Evolutionary conservation across 2,797 vertebrate genomes (phyloP), one percentile per base, ranked within the genome.

Genomic region (Crypturellus tataupa): DNA sequence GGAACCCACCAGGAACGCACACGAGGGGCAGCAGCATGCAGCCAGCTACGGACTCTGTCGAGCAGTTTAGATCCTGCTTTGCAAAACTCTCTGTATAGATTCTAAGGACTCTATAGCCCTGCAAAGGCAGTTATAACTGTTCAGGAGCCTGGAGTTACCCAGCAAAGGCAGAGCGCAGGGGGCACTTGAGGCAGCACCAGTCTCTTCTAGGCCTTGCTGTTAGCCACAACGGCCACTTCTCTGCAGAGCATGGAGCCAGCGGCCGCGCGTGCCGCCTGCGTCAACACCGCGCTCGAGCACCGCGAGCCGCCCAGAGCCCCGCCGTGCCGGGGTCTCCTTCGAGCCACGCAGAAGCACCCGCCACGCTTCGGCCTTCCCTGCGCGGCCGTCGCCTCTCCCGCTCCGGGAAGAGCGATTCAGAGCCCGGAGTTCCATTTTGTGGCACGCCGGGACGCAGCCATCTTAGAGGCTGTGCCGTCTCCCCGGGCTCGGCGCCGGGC

Each of bases 311-410:
- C 53, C 31, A 4, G 31, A 33, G 31, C 15, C 14, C 16, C 19
- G 4, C 68, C 11, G 17, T 33, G 33, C 11, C 10, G 2, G 6
- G 19, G 10, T 37, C 37, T 33, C 33, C 35, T 35, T 10, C 55
- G 9, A 49, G 40, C 3, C 4, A 0, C 0, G 33, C 9, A 56
- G 49, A 19, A 24, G 68, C 44, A 7, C 1, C 4, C 25, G n/a
- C 67, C 1, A 1, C 20, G 9, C 33, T 55, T 7, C 1, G 0
- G 37, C 64, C 27, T 39, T 64, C 42, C n/a, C 53, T 6, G 3
- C 4, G 78, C n/a, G 72, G 25, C 75, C 72, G 12, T 9, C n/a
- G 6, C 35, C 67, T 23, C 55, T 47, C 56, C 1, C 4, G 4
- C 5, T 19, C 20, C 80, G 3, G 31, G 19, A 17, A 40, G 37